phyloP scores from a whole-genome alignment of 2,797 vertebrate genomes.

The Pseudopleuronectes americanus region DNA sequence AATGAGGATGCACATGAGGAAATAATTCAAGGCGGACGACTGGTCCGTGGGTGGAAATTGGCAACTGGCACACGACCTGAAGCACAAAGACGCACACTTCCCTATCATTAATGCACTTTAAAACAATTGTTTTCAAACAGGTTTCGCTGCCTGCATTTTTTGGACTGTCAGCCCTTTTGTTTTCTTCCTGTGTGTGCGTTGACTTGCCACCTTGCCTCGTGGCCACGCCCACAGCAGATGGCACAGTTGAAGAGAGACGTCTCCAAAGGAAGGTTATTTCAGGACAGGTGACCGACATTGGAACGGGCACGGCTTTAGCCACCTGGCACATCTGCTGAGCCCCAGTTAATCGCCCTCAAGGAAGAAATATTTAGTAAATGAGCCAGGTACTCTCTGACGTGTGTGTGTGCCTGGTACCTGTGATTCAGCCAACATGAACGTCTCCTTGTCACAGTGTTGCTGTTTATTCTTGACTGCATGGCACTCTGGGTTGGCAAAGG shows the following conservation, averaged over 20 bases:
- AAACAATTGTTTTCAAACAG: conserved; percentile 8
- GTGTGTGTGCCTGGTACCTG: too few species aligned
- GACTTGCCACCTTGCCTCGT: neutral
- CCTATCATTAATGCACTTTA: neutral
- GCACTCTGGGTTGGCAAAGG: too few species aligned
- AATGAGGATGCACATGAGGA: neutral
- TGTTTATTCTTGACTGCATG: too few species aligned
- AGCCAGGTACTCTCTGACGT: too few species aligned
- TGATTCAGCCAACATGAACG: too few species aligned
- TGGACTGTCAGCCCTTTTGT: neutral
- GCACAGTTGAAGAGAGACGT: neutral
- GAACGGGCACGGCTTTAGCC: too few species aligned
- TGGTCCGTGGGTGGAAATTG: neutral
- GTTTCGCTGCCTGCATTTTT: conserved; percentile 12
- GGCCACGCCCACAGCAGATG: conserved; percentile 45
- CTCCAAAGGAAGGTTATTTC: neutral
- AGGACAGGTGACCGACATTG: neutral
- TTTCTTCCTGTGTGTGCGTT: conserved; percentile 21
- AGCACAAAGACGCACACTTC: neutral
- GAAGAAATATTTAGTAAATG: too few species aligned
- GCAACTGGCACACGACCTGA: neutral
- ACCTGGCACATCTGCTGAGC: too few species aligned
- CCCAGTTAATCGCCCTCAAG: too few species aligned
- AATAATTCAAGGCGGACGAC: neutral
- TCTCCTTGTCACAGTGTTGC: too few species aligned